Base-by-base conservation (phyloP, 2,797 vertebrate species). In the Sebastes umbrosus region DNA sequence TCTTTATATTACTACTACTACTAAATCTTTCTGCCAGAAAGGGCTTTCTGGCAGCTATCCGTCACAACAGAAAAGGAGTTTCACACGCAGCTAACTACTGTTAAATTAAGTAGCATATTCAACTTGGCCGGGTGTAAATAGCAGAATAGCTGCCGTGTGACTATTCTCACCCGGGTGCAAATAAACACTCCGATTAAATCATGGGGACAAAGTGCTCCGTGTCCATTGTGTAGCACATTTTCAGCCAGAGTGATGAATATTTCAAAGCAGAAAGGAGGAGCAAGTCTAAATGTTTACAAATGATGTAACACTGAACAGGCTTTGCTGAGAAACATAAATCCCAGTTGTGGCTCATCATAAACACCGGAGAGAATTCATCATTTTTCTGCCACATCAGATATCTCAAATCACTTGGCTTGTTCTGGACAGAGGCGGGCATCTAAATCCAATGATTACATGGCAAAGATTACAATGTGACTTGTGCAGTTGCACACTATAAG, bases 391-490 rank as follows among this genome's bases (percentile, higher is more conserved):
- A 88, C 83, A 87, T 90, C 73, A 85, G 79, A 93, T 90, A 80
- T 88, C 70, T 90, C 75, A 88, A 91, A 89, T 81, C 27, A 14
- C 85, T 67, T 67, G 84, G 84, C 85, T 89, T 79, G 31, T 52
- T 84, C 76, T 63, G 75, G 76, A 75, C 20, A 18, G 70, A 77
- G 63, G 77, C 64, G 52, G 76, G 75, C 78, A 72, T 90, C 88
- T 90, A 94, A 93, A 94, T 93, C 92, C 91, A 89, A 83, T 80
- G 88, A 94, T 95, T 94, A 93, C 92, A 88, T 43, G 66, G 90
- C 84, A 86, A 92, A 93, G 93, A 94, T 95, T 94, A 94, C 92
- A 92, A 87, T 87, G 91, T 87, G 92, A 90, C 92, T 89, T 88
- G 67, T 86, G 88, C 85, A 69, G 89, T 83, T 70, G 83, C 83